Percentiles rank a stretch among this genome's conserved stretches.
Evolutionary conservation across 1,140 invertebrate genomes (phyloP).

Genomic region (Steinernema khuongi): DNA sequence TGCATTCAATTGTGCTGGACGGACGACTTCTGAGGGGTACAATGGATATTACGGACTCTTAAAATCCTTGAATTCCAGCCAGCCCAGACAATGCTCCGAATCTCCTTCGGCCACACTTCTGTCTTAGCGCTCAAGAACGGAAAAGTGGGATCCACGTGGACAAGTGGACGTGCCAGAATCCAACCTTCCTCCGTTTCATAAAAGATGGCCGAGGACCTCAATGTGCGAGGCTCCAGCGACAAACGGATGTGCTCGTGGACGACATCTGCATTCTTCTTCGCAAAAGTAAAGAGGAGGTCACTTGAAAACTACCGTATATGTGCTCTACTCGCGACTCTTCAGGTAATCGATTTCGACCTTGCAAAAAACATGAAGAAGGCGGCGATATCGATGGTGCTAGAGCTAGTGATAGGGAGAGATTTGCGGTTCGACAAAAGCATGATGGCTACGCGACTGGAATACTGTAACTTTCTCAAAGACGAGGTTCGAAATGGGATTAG

Average conservation of each 20-base stretch:
- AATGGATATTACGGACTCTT: not conserved
- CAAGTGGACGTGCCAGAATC: conserved; percentile 9
- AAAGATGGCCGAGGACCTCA: not conserved
- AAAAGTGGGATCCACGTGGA: not conserved
- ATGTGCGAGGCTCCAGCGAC: not conserved
- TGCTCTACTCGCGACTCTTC: not conserved
- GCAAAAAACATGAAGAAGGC: not conserved
- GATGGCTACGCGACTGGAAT: not conserved
- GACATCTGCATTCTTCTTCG: not conserved
- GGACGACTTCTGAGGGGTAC: not conserved
- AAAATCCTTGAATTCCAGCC: not conserved
- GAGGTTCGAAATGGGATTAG: not conserved
- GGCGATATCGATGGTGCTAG: not conserved
- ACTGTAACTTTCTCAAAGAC: not conserved
- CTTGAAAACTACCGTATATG: not conserved
- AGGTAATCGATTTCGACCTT: not conserved
- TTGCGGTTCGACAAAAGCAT: not conserved
- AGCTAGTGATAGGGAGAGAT: not conserved
- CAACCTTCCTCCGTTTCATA: not conserved
- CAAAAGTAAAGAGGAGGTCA: not conserved
- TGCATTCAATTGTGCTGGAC: not conserved
- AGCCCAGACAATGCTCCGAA: not conserved
- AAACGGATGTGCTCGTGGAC: not conserved
- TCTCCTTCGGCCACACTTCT: not conserved
- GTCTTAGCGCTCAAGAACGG: not conserved